These are phyloP conservation scores for Argopecten irradians DNA, from an alignment of 1,140 invertebrate species.

Conservation along the genomic window DNA sequence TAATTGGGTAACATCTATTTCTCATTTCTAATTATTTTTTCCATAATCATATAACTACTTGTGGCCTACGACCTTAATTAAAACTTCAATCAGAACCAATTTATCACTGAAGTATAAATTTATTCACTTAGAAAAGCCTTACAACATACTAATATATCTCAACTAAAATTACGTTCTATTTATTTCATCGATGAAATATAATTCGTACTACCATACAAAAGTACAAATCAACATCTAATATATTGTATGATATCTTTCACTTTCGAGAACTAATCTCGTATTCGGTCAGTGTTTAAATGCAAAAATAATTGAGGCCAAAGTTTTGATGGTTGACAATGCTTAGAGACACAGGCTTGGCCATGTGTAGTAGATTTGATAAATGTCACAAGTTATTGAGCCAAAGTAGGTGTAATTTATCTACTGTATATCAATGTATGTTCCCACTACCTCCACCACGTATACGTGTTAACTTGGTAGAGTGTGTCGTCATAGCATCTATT, in stretches of 20 bases:
- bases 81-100: neutral
- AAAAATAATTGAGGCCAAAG: neutral
- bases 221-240: neutral
- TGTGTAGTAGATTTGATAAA: constrained; percentile 8
- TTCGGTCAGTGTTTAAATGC: neutral
- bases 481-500: neutral
- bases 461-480: neutral
- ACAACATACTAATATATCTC: neutral
- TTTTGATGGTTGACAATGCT: neutral
- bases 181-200: neutral
- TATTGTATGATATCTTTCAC: neutral
- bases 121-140: neutral
- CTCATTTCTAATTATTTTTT: neutral
- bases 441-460: neutral
- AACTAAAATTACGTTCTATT: neutral
- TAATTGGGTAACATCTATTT: too few relatives aligned
- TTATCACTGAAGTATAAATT: neutral
- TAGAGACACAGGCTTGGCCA: neutral
- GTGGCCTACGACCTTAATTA: neutral
- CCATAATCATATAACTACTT: neutral
- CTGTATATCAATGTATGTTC: neutral
- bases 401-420: constrained; percentile 1
- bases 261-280: neutral
- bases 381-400: constrained; percentile 1
- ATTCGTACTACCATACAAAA: neutral